A percentile compares a stretch with the other conserved stretches of the same genome.
phyloP scores from a whole-genome alignment of 2,797 vertebrate species.

The Xenopus petersii region DNA sequence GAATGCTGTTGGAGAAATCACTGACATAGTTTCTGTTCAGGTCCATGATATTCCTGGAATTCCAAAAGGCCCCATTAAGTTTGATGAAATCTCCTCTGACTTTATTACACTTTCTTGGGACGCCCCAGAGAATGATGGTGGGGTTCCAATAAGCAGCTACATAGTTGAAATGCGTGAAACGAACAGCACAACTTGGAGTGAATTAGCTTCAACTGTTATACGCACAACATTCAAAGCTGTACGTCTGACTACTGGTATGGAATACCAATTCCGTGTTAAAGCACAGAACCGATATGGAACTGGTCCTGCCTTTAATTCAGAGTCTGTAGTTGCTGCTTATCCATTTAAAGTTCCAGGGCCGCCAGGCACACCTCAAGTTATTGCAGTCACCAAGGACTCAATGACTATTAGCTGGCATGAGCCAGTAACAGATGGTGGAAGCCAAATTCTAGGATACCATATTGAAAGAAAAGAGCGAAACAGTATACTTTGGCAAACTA shows the following conservation, averaged over 20 bases:
- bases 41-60: constrained; percentile 95
- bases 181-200: constrained; percentile 85
- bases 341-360: constrained; percentile 96
- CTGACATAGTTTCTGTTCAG: constrained; percentile 84
- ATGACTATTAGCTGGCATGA: constrained; percentile 97
- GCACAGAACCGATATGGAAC: constrained; percentile 95
- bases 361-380: constrained; percentile 90
- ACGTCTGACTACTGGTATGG: constrained; percentile 84
- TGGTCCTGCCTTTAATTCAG: constrained; percentile 86
- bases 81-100: constrained; percentile 89
- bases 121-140: constrained; percentile 90
- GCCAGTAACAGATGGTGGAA: constrained; percentile 92
- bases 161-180: constrained; percentile 91
- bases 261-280: constrained; percentile 95
- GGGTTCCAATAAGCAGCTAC: constrained; percentile 95
- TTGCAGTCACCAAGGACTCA: constrained; percentile 87
- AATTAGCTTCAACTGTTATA: constrained; percentile 85
- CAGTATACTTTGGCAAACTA: constrained; percentile 88
- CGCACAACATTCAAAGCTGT: constrained; percentile 92
- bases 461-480: constrained; percentile 95
- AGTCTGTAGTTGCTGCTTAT: constrained; percentile 84
- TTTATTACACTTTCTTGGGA: constrained; percentile 90
- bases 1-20: constrained; percentile 91
- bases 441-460: constrained; percentile 91
- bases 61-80: constrained; percentile 90